phyloP scores from a whole-genome alignment of 1,140 invertebrate genomes.

The fruit fly (Drosophila melanogaster) region DNA sequence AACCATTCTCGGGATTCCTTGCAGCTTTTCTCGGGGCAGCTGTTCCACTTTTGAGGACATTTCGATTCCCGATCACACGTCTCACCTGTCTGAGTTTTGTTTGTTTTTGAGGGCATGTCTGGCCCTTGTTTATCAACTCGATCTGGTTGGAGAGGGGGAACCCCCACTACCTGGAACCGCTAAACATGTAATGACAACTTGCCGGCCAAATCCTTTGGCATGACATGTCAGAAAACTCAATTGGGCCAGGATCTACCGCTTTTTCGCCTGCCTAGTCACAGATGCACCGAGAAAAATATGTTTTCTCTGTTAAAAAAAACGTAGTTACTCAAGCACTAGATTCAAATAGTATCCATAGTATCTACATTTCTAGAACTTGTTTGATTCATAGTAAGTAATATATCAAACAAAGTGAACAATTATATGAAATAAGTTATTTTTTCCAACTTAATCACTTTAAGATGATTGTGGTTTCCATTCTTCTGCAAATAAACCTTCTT shows the following conservation, averaged over 20 bases:
- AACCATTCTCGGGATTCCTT: conserved; percentile 12
- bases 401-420: too few relatives aligned
- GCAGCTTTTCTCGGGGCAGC: conserved; percentile 32
- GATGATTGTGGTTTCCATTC: too few relatives aligned
- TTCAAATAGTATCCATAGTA: too few relatives aligned
- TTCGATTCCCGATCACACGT: conserved; percentile 10
- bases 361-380: too few relatives aligned
- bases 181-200: conserved; percentile 77
- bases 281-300: conserved; percentile 5
- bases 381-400: too few relatives aligned
- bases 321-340: too few relatives aligned
- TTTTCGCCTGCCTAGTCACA: conserved; percentile 63
- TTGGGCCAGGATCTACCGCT: conserved; percentile 61
- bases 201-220: conserved; percentile 64
- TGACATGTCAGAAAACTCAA: conserved; percentile 63
- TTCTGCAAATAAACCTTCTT: too few relatives aligned
- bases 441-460: too few relatives aligned
- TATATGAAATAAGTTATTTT: too few relatives aligned
- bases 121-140: conserved; percentile 55
- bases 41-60: conserved; percentile 39
- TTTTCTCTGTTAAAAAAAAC: too few relatives aligned
- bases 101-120: conserved; percentile 47
- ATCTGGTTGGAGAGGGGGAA: conserved; percentile 7
- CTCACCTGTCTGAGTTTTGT: conserved; percentile 45
- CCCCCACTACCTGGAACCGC: conserved; percentile 13